Evolutionary conservation across 2,888 invertebrate species (phyloP).

Genomic region (Hemistola chrysoprasaria): DNA sequence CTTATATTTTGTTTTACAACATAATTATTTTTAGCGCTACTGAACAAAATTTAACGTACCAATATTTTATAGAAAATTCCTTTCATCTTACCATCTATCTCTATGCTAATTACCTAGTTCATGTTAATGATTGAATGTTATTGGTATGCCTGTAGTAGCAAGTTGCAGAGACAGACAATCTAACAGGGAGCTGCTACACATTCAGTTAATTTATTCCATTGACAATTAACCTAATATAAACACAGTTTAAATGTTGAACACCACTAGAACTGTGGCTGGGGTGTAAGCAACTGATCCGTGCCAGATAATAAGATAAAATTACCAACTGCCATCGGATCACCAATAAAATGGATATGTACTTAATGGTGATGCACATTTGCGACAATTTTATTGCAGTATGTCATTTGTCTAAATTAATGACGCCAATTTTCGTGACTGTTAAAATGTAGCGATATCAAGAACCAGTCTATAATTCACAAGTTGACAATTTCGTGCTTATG

Average conservation of each 20-base stretch:
- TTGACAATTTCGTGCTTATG: slow-evolving; percentile 27
- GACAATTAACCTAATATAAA: slow-evolving; percentile 27
- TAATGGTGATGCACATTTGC: slow-evolving; percentile 47
- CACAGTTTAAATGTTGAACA: slow-evolving; percentile 29
- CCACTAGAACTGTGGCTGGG: slow-evolving; percentile 16
- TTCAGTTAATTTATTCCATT: slow-evolving; percentile 30
- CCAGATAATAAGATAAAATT: slow-evolving; percentile 47
- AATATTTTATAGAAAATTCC: too few relatives aligned
- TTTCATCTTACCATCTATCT: too few relatives aligned
- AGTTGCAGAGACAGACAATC: slow-evolving; percentile 20
- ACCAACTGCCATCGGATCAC: slow-evolving; percentile 41
- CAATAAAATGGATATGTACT: slow-evolving; percentile 52
- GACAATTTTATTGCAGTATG: slow-evolving; percentile 48
- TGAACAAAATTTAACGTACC: too few relatives aligned
- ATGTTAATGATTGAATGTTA: slow-evolving; percentile 28
- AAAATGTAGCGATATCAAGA: slow-evolving; percentile 41
- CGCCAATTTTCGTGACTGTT: slow-evolving; percentile 46
- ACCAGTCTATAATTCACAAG: slow-evolving; percentile 23
- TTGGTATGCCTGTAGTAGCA: slow-evolving; percentile 21
- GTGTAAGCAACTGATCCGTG: slow-evolving; percentile 32
- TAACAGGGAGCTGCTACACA: slow-evolving; percentile 13
- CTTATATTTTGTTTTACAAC: too few relatives aligned
- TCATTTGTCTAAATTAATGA: slow-evolving; percentile 55
- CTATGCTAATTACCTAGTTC: slow-evolving; percentile 11
- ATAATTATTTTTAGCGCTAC: too few relatives aligned